These are phyloP conservation scores for Protonibea diacanthus DNA, from an alignment of 2,797 vertebrate genomes.

Conservation along the genomic window DNA sequence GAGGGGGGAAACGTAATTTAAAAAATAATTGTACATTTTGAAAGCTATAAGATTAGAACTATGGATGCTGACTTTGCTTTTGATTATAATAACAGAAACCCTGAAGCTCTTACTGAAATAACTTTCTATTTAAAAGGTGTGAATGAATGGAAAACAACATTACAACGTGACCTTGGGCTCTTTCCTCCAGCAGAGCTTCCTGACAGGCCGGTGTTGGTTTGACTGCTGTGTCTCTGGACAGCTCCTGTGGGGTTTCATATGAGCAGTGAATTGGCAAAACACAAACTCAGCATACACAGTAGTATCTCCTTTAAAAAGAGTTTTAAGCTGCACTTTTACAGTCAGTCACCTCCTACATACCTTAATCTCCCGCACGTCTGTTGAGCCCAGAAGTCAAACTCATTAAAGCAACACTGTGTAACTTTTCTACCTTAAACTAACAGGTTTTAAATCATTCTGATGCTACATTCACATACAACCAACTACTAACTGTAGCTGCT, in stretches of 20 bases:
- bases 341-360: neutral
- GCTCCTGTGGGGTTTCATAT: constrained; percentile 6
- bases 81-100: too few relatives aligned
- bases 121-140: neutral
- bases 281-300: constrained; percentile 9
- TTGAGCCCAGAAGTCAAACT: neutral
- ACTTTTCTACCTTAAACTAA: too few relatives aligned
- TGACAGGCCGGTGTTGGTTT: neutral
- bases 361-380: too few relatives aligned
- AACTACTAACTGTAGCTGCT: too few relatives aligned
- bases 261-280: neutral
- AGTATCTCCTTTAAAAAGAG: neutral
- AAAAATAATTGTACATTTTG: too few relatives aligned
- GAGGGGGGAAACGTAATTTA: too few relatives aligned
- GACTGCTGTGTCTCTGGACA: constrained; percentile 8
- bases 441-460: too few relatives aligned
- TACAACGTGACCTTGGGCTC: neutral
- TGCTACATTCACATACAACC: too few relatives aligned
- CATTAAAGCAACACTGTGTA: too few relatives aligned
- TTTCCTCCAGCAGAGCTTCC: constrained; percentile 13
- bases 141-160: neutral
- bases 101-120: neutral
- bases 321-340: neutral
- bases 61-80: too few relatives aligned
- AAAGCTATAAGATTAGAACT: too few relatives aligned